Percentiles rank a stretch among this genome's conserved stretches.
These are phyloP conservation scores for Scolanthus callimorphus DNA, from an alignment of 92 coral and sea anemone genomes.

Conservation along the genomic window DNA sequence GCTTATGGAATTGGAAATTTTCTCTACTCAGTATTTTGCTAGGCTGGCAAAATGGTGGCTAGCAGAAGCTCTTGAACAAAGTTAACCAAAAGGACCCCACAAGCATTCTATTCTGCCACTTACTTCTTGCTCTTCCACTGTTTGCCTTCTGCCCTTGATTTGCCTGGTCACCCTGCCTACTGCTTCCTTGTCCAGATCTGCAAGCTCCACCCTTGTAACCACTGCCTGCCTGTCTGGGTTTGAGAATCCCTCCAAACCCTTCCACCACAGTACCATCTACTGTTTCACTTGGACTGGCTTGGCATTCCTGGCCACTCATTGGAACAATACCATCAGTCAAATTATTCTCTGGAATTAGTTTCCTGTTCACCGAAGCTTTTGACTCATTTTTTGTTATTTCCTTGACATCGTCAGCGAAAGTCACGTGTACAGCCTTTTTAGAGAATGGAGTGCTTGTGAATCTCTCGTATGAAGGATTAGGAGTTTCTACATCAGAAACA, in stretches of 20 bases:
- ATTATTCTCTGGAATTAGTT: no score
- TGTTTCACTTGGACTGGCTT: background rate
- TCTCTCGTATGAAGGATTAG: background rate
- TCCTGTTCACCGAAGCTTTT: background rate
- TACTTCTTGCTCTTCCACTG: constrained; percentile 14
- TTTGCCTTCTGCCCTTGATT: constrained; percentile 26
- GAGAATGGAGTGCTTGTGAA: constrained; percentile 75
- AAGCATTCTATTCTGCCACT: background rate
- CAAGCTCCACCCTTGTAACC: constrained; percentile 65
- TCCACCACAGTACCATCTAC: background rate
- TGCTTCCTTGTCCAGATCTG: background rate
- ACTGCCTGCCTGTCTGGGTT: constrained; percentile 59
- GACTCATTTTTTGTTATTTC: background rate
- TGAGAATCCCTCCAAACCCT: constrained; percentile 56
- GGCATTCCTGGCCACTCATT: background rate
- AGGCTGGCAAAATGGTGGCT: no score
- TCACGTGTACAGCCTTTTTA: constrained; percentile 76
- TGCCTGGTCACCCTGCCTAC: no score
- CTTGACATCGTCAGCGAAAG: constrained; percentile 64
- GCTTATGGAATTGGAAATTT: no score
- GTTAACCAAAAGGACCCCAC: no score
- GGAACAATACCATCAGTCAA: no score
- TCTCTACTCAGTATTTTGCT: no score
- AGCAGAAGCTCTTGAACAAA: no score
- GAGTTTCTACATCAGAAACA: constrained; percentile 50